Base-by-base conservation (phyloP, 1,140 invertebrate species). In the Papilio polytes region DNA sequence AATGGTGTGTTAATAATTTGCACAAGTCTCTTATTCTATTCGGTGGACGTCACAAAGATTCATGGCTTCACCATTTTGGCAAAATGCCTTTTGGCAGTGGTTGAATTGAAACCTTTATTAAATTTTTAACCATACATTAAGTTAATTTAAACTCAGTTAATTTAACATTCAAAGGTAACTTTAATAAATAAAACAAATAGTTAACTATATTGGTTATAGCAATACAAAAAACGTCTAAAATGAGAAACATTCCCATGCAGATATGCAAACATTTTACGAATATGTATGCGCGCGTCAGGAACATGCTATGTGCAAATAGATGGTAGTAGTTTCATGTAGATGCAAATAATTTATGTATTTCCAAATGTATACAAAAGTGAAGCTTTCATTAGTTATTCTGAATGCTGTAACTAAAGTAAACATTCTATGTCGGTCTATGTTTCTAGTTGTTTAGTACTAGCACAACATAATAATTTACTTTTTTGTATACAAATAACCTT, bases 1-100 rank as follows among this genome's bases (percentile, higher is more conserved):
- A 94, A 93, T 94, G 91, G 90, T 72, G 89, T 87, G 92, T 92
- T 92, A 89, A 91, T 92, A 94, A 93, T 93, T 92, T 86, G 87
- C 87, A 82, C 86, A 86, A 93, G 89, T 89, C 90, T 88, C 76
- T 59, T 26, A 56, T 78, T 86, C 89, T 89, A 90, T 92, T 93
- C 85, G 91, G 89, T 92, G 87, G 86, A 83, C 88, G 87, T 87
- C 89, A 85, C 84, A 84, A 86, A 91, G 92, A 94, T 94, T 94
- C 93, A 94, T 90, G 87, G 87, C 87, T 90, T 90, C 89, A 92
- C 91, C 82, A 85, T 88, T 80, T 89, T 94, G 92, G 92, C 92
- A 94, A 89, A 85, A 90, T 94, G 92, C 92, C 91, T 88, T 87
- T 86, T 93, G 91, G 91, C 91, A 92, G 83, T 80, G 84, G 84